Conservation (phyloP, 1,140 invertebrate species). For the Artemia franciscana region DNA sequence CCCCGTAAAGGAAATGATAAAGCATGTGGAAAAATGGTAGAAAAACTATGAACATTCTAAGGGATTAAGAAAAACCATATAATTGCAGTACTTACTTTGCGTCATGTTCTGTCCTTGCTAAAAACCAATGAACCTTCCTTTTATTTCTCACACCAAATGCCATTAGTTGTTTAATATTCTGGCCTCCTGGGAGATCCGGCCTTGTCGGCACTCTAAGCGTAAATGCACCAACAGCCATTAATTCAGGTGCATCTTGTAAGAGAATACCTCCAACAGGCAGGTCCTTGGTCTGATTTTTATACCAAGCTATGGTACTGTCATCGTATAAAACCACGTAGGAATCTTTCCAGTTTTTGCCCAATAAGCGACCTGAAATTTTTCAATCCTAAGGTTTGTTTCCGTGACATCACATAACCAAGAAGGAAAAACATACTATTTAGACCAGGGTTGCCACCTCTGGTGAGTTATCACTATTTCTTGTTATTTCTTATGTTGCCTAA, state of each 20-base stretch:
- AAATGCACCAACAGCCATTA: conserved; percentile 49
- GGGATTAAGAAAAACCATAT: background rate
- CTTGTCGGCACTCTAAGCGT: conserved; percentile 39
- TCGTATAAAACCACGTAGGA: conserved; percentile 55
- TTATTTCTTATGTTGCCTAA: no score
- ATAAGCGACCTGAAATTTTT: conserved; percentile 45
- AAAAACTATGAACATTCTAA: background rate
- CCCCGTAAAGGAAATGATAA: background rate
- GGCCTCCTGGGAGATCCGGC: conserved; percentile 36
- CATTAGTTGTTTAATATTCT: conserved; percentile 37
- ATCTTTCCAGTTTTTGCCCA: conserved; percentile 50
- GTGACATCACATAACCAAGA: no score
- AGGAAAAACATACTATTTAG: no score
- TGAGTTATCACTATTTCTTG: no score
- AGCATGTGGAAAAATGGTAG: background rate
- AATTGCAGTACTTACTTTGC: conserved; percentile 27
- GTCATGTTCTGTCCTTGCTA: conserved; percentile 36
- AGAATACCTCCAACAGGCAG: conserved; percentile 27
- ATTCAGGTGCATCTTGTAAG: conserved; percentile 45
- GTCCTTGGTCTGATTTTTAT: conserved; percentile 32
- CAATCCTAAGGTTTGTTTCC: no score
- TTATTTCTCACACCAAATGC: conserved; percentile 36
- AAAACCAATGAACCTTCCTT: conserved; percentile 32
- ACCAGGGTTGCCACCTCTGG: no score
- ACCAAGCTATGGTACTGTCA: conserved; percentile 52